Base-by-base conservation (phyloP, 2,888 invertebrate genomes). In the Drosophila neutralis region DNA sequence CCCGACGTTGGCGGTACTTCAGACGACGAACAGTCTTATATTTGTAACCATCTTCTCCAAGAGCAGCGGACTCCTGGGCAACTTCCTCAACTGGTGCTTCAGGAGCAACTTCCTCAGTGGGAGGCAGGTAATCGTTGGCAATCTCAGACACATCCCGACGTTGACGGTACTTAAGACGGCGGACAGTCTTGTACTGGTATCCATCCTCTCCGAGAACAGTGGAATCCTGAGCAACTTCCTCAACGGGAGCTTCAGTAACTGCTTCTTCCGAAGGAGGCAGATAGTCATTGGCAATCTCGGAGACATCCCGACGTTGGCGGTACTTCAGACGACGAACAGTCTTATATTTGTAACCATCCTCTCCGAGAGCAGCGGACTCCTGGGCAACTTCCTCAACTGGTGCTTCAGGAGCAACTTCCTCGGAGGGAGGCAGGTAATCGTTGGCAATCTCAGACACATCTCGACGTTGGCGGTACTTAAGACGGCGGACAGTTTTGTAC, bases 1-100 rank as follows among this genome's bases (percentile, higher is more conserved):
- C 85, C 36, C 87, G 83, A 36, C 90, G 88, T 1, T 73, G 69
- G 8, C 90, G 76, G 29, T 79, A 87, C 33, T 83, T 88, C 6
- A 84, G 57, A 2, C 83, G 80, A 4, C 89, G 81, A 0, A 88
- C 79, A 2, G 82, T 87, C 54, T 88, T 90, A 57, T 89, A 90
- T 24, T 80, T 71, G 69, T 87, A 87, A 1, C 87, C 87, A 80
- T 85, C 80, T n/a, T 61, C 73, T n/a, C 63, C 74, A 0, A 87
- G 72, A 1, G 71, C 69, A 48, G 83, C 82, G 0, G 80, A 58
- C 0, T 77, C 76, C 42, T 83, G 76, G 7, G 66, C 72, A 1
- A 38, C 69, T 60, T 87, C 73, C 7, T 73, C 74, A 15, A 65
- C 7, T 0, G 79, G 61, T 0, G 24, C 29, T 1, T 77, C 88